Conservation (phyloP, 2,113 vertebrate species). For the Gymnarchus niloticus region DNA sequence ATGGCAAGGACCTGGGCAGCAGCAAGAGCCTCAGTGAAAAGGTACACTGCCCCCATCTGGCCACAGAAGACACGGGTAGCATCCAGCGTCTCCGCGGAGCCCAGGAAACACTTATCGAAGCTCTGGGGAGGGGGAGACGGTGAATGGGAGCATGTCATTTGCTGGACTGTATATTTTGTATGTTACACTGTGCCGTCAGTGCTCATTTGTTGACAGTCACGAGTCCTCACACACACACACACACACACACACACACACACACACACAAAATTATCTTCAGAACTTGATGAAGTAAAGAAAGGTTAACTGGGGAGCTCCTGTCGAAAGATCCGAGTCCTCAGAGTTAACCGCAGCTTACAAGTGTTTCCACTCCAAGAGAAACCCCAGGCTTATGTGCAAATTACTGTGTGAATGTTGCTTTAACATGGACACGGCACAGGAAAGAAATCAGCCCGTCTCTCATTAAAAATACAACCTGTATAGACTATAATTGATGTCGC, state of each 20-base stretch:
- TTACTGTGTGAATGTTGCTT: too few relatives aligned
- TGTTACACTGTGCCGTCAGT: too few relatives aligned
- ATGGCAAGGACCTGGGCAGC: slow-evolving; percentile 94
- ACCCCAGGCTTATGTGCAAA: neutral
- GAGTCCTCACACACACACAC: too few relatives aligned
- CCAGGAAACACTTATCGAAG: slow-evolving; percentile 98
- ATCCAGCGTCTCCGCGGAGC: slow-evolving; percentile 92
- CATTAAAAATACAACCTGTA: too few relatives aligned
- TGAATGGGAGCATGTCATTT: neutral
- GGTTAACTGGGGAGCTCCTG: neutral
- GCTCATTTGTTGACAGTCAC: too few relatives aligned
- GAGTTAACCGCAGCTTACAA: neutral
- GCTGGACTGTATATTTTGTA: too few relatives aligned
- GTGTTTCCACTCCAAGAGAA: neutral
- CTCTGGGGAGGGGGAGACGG: slow-evolving; percentile 66
- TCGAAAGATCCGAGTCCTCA: neutral
- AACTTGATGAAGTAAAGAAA: too few relatives aligned
- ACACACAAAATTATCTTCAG: too few relatives aligned
- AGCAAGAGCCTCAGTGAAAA: slow-evolving; percentile 90
- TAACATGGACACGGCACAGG: too few relatives aligned
- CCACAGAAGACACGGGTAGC: slow-evolving; percentile 92
- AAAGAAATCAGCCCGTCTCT: too few relatives aligned
- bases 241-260: too few relatives aligned
- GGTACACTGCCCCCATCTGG: slow-evolving; percentile 94
- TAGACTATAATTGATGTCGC: too few relatives aligned